phyloP scores from a whole-genome alignment of 2,113 vertebrate genomes.

The Cyrtonyx montezumae region DNA sequence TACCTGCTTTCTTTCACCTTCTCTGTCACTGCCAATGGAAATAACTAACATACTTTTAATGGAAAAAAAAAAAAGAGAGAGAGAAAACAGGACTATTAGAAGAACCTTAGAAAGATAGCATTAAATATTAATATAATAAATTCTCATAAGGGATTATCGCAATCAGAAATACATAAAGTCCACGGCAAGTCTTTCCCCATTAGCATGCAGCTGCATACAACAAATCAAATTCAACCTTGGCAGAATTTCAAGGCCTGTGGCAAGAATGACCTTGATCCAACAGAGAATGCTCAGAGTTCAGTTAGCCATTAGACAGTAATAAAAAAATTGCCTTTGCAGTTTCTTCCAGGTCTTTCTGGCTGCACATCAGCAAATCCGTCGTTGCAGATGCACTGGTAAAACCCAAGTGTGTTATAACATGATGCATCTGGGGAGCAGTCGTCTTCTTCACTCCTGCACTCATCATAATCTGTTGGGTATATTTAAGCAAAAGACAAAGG shows the following conservation, averaged over 20 bases:
- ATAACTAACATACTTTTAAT: background rate
- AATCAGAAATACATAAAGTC: background rate
- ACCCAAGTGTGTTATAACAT: conserved; percentile 81
- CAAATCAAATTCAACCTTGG: background rate
- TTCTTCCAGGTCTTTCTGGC: conserved; percentile 76
- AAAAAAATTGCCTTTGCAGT: conserved; percentile 78
- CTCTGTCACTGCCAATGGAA: background rate
- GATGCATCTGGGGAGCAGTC: conserved; percentile 79
- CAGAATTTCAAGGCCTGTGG: background rate
- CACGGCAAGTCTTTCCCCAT: background rate
- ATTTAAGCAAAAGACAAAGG: background rate
- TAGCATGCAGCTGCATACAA: background rate
- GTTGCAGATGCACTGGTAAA: conserved; percentile 81
- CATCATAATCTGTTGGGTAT: conserved; percentile 79
- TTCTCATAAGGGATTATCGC: background rate
- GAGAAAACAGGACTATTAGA: background rate
- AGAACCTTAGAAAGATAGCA: background rate
- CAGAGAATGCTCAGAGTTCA: background rate
- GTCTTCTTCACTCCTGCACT: conserved; percentile 75
- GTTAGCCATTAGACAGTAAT: background rate
- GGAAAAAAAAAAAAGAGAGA: background rate
- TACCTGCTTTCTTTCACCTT: background rate
- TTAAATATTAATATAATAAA: background rate
- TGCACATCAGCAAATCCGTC: conserved; percentile 61
- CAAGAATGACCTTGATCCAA: background rate